A percentile compares a stretch with the other conserved stretches of the same genome.
These are phyloP conservation scores for Spea multiplicata DNA, from an alignment of 2,113 vertebrate genomes.

Conservation along the genomic window DNA sequence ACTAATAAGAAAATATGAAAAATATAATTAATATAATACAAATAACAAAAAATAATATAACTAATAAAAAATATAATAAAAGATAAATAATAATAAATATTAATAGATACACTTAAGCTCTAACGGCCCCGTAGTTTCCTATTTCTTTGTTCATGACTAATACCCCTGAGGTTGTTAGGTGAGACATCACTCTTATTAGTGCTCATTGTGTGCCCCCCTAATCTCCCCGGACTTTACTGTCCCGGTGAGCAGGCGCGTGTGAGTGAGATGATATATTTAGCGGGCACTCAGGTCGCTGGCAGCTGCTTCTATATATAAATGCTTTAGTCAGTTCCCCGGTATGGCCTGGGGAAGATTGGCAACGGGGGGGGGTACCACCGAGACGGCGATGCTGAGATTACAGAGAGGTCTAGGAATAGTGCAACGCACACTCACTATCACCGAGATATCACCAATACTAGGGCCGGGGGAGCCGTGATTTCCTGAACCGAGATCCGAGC, in stretches of 20 bases:
- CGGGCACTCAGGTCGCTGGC: slow-evolving; percentile 53
- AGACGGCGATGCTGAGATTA: not conserved
- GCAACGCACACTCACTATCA: not conserved
- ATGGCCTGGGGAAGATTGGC: not conserved
- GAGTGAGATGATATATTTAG: slow-evolving; percentile 56
- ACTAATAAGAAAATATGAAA: too few species aligned
- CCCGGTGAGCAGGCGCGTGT: not conserved
- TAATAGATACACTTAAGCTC: too few species aligned
- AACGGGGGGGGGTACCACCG: not conserved
- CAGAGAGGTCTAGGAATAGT: not conserved
- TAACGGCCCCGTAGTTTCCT: too few species aligned
- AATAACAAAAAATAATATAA: too few species aligned
- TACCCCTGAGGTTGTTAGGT: too few species aligned
- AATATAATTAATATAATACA: too few species aligned
- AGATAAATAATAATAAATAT: too few species aligned
- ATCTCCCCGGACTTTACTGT: slow-evolving; percentile 6
- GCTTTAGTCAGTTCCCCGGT: slow-evolving; percentile 40
- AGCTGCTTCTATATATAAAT: slow-evolving; percentile 72
- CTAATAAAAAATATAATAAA: too few species aligned
- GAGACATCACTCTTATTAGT: not conserved
- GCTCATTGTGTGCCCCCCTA: not conserved
- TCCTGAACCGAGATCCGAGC: too few species aligned
- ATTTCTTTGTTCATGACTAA: too few species aligned
- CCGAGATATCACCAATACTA: too few species aligned
- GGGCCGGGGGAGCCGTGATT: too few species aligned